Percentiles rank a stretch among this genome's conserved stretches.
Evolutionary conservation across 2,797 vertebrate species (phyloP).

Genomic region (Notoglanidium macrostoma): DNA sequence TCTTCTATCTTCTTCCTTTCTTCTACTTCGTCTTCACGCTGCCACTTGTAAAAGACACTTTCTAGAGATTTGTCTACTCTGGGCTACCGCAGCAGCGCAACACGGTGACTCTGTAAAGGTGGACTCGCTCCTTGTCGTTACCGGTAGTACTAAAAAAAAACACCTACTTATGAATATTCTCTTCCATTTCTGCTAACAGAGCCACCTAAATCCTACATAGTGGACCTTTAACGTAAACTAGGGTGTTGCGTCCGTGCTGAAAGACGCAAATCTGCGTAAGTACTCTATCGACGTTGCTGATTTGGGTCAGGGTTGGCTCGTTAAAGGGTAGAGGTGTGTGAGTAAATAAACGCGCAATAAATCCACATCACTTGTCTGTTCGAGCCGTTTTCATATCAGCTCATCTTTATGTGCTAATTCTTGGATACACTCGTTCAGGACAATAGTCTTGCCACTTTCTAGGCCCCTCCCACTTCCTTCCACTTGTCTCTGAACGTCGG

Average conservation of each 20-base stretch:
- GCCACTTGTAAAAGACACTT: no score
- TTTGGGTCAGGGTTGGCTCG: not conserved
- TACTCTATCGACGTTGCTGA: not conserved
- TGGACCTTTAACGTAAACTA: no score
- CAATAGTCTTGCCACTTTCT: constrained; percentile 4
- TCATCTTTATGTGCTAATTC: not conserved
- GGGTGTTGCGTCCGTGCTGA: not conserved
- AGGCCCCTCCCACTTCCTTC: not conserved
- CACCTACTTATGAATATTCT: no score
- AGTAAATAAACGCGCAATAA: not conserved
- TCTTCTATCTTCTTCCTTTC: no score
- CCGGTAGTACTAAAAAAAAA: no score
- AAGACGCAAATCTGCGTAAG: not conserved
- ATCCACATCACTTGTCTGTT: not conserved
- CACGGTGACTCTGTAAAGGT: no score
- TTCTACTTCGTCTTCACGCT: no score
- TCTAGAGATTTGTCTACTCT: no score
- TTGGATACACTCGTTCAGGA: not conserved
- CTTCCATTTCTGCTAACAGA: no score
- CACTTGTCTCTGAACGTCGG: not conserved
- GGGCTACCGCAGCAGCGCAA: no score
- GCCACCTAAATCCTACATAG: no score
- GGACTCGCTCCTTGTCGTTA: no score
- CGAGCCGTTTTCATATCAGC: not conserved
- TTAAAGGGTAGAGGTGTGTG: not conserved